Base-by-base conservation (phyloP, 2,888 invertebrate genomes). In the Ariolimax columbianus region DNA sequence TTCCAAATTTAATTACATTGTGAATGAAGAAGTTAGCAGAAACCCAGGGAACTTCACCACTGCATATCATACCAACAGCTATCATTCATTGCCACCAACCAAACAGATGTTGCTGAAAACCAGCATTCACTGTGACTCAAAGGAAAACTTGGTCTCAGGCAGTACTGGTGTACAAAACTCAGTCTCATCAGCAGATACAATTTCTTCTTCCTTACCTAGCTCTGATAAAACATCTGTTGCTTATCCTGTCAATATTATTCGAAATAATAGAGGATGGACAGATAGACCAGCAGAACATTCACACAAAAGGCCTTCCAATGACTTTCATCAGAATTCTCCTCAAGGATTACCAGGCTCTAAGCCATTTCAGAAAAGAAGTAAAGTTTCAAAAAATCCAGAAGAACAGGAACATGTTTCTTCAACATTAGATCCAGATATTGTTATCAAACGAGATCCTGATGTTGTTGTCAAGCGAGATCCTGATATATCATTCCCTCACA, bases 1-100 rank as follows among this genome's bases (percentile, higher is more conserved):
- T 7, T 80, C 68, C 17, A 80, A 68, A 38, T 80, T 80, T 68
- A 68, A 80, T 47, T 80, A 80, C 23, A 80, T 80, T 33, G 80
- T 80, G 17, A 80, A 80, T 80, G 80, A 80, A 36, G 80, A 80
- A 47, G 80, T 80, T 0, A 80, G 23, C 68, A 80, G 68, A 80
- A 36, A 43, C 36, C 80, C 68, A 30, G 33, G 33, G 6, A 68
- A 26, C 30, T 43, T 43, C 30, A 68, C 47, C 26, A 68, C 80
- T 43, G 68, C 68, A 43, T 80, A 36, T n/a, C 66, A 68, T 68
- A 80, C 80, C n/a, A 66, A 80, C 47, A 80, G 80, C 26, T 80
- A 80, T 36, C 68, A 80, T 68, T 80, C 80, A 17, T 14, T 68
- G 33, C 80, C 80, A 11, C 80, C 80, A 14, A 17, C 38, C 19